Conservation (phyloP, 2,113 vertebrate genomes). For the Muntiacus reevesi region DNA sequence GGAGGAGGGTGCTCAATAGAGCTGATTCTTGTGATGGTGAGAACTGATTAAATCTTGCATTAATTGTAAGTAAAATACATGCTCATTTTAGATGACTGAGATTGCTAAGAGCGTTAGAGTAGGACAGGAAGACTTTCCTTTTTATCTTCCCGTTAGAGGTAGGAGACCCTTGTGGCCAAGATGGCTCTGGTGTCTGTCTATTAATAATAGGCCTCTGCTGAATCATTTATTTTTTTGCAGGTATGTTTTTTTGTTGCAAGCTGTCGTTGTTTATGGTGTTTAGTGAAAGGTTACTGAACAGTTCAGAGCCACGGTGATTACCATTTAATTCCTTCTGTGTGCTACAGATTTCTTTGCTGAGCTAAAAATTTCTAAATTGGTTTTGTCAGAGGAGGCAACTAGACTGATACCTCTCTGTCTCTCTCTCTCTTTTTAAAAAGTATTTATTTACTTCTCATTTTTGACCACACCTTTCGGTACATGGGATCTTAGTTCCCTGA, state of each 20-base stretch:
- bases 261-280: neutral
- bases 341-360: neutral
- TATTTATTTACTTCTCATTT: neutral
- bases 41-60: slow-evolving; percentile 55
- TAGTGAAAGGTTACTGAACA: neutral
- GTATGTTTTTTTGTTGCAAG: slow-evolving; percentile 76
- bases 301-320: neutral
- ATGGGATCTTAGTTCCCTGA: neutral
- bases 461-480: neutral
- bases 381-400: neutral
- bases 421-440: neutral
- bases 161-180: neutral
- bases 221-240: slow-evolving; percentile 51
- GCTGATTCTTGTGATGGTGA: slow-evolving; percentile 62
- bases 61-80: slow-evolving; percentile 57
- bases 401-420: neutral
- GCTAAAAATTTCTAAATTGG: neutral
- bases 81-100: neutral
- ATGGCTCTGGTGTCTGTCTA: slow-evolving; percentile 26
- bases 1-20: slow-evolving; percentile 6
- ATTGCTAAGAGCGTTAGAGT: neutral
- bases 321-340: neutral
- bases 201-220: slow-evolving; percentile 53
- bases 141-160: neutral
- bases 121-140: neutral